Conservation (phyloP, 2,797 vertebrate species). For the Mallotus villosus region DNA sequence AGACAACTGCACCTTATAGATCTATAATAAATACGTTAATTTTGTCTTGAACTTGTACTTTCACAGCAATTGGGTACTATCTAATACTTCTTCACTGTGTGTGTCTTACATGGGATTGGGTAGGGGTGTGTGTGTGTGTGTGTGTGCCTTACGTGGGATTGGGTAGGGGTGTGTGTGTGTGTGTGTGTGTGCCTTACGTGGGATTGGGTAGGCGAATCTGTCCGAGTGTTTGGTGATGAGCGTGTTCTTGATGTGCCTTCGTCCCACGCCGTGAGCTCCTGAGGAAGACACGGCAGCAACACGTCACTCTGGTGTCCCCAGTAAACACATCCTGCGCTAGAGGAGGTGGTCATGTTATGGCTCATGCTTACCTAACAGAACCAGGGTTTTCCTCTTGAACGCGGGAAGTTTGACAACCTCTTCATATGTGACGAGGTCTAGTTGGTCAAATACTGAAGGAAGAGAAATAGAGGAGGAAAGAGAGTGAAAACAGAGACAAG, state of each 20-base stretch:
- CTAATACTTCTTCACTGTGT: neutral
- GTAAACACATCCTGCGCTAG: neutral
- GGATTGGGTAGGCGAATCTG: conserved; percentile 98
- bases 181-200: conserved; percentile 82
- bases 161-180: too few species aligned
- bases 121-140: too few species aligned
- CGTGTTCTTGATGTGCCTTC: conserved; percentile 98
- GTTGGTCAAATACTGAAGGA: conserved; percentile 95
- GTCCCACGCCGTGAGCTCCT: conserved; percentile 96
- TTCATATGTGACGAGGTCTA: conserved; percentile 96
- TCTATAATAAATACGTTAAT: too few species aligned
- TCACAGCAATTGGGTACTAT: too few species aligned
- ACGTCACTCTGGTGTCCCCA: neutral
- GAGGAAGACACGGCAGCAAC: conserved; percentile 30
- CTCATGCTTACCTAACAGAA: conserved; percentile 70
- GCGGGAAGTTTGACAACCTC: conserved; percentile 79
- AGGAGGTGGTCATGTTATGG: neutral
- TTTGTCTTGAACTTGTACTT: too few species aligned
- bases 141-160: neutral
- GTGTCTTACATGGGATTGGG: neutral
- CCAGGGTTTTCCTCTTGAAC: conserved; percentile 98
- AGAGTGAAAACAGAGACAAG: conserved; percentile 7
- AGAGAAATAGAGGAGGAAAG: neutral
- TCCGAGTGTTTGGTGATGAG: conserved; percentile 98
- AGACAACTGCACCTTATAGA: too few species aligned